Percentiles rank a stretch among this genome's conserved stretches.
Evolutionary conservation across 2,888 invertebrate genomes (phyloP).

Genomic region (Falcaria lacertinaria): DNA sequence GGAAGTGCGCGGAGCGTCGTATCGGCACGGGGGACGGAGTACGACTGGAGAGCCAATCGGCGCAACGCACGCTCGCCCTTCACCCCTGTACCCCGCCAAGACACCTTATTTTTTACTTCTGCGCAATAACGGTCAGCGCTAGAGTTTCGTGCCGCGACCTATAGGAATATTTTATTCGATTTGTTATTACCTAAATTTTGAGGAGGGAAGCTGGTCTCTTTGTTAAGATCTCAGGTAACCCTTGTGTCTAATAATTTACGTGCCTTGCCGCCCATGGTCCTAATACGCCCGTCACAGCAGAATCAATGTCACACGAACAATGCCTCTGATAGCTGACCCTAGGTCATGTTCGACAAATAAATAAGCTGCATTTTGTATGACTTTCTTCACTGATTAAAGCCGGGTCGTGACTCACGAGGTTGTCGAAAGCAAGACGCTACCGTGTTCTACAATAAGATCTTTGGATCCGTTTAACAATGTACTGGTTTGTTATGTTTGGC

Average conservation of each 20-base stretch:
- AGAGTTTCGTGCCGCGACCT: too few species aligned
- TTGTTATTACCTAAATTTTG: too few species aligned
- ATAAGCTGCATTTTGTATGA: conserved; percentile 68
- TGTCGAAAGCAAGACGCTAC: conserved; percentile 64
- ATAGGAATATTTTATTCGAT: too few species aligned
- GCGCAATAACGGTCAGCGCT: too few species aligned
- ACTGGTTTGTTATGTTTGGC: conserved; percentile 18
- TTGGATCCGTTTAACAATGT: conserved; percentile 30
- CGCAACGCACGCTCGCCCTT: too few species aligned
- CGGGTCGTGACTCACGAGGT: conserved; percentile 72
- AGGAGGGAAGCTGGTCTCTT: too few species aligned
- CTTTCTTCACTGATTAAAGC: conserved; percentile 65
- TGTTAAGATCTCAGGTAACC: neutral
- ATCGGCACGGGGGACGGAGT: too few species aligned
- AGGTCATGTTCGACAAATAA: conserved; percentile 62
- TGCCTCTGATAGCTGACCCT: conserved; percentile 31
- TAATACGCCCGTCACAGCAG: conserved; percentile 17
- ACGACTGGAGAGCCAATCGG: too few species aligned
- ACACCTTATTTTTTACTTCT: too few species aligned
- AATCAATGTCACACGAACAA: conserved; percentile 44
- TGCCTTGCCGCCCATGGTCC: conserved; percentile 20
- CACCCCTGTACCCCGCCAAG: too few species aligned
- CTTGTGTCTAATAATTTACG: neutral
- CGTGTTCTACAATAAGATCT: conserved; percentile 39
- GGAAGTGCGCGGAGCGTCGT: too few species aligned